Evolutionary conservation across 2,888 invertebrate species (phyloP).

Genomic region (Andricus curvator): DNA sequence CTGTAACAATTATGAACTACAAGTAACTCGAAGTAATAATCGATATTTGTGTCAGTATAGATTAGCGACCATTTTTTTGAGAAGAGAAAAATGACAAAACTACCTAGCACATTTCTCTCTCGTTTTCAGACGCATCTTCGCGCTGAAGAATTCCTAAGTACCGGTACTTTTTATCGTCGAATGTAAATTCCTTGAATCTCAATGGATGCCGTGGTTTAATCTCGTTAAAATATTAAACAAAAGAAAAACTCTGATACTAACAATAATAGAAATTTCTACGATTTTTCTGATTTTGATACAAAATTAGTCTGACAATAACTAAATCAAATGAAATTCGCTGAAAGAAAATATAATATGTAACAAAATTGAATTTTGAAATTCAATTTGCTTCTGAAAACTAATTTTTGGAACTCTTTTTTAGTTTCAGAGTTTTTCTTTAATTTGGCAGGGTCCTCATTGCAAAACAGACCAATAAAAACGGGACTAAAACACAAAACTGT

Average conservation of each 20-base stretch:
- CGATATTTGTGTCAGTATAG: conserved; percentile 59
- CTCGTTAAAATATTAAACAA: neutral
- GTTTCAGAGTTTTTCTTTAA: neutral
- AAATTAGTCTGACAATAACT: neutral
- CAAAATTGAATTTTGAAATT: neutral
- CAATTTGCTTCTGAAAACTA: neutral
- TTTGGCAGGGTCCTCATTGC: conserved; percentile 42
- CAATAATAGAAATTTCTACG: neutral
- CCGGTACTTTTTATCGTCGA: conserved; percentile 5
- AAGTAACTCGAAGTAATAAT: conserved; percentile 64
- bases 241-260: neutral
- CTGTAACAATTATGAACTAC: conserved; percentile 47
- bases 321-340: too few relatives aligned
- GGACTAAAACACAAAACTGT: conserved; percentile 60
- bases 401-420: neutral
- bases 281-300: too few relatives aligned
- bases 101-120: neutral
- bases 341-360: conserved; percentile 3
- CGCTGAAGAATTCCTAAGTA: conserved; percentile 16
- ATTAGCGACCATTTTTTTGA: conserved; percentile 18
- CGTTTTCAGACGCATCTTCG: neutral
- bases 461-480: conserved; percentile 61
- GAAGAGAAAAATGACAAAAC: conserved; percentile 41
- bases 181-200: neutral
- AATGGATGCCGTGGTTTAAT: neutral